Percentiles rank a stretch among this genome's conserved stretches.
These are phyloP conservation scores for Hemibagrus wyckioides DNA, from an alignment of 2,113 vertebrate species.

Conservation along the genomic window DNA sequence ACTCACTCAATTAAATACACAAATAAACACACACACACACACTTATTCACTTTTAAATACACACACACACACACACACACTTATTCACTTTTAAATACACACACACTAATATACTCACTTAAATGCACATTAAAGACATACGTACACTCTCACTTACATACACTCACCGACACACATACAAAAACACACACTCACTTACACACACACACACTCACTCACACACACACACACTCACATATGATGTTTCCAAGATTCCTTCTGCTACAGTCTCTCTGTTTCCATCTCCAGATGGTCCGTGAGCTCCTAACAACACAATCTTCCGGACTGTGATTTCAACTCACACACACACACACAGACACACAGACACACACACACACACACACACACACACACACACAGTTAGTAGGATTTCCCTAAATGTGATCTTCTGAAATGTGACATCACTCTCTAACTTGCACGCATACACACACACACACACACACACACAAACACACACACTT, in stretches of 20 bases:
- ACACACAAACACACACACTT: background rate
- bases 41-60: no score
- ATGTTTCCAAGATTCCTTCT: background rate
- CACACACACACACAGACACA: background rate
- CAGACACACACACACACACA: conserved; percentile 1
- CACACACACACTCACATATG: conserved; percentile 4
- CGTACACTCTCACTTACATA: background rate
- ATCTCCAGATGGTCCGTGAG: conserved; percentile 17
- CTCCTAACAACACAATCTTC: conserved; percentile 13
- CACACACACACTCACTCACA: conserved; percentile 22
- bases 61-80: conserved; percentile 13
- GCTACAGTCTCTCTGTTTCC: background rate
- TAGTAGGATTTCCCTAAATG: background rate
- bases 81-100: background rate
- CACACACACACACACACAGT: background rate
- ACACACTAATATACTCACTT: background rate
- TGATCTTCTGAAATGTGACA: background rate
- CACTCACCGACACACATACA: background rate
- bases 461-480: background rate
- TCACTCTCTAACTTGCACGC: background rate
- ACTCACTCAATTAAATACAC: no score
- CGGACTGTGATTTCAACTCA: background rate
- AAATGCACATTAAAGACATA: no score
- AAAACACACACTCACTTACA: background rate
- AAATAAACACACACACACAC: background rate